Evolutionary conservation across 2,888 invertebrate genomes (phyloP).

Genomic region (Dryococelus australis): DNA sequence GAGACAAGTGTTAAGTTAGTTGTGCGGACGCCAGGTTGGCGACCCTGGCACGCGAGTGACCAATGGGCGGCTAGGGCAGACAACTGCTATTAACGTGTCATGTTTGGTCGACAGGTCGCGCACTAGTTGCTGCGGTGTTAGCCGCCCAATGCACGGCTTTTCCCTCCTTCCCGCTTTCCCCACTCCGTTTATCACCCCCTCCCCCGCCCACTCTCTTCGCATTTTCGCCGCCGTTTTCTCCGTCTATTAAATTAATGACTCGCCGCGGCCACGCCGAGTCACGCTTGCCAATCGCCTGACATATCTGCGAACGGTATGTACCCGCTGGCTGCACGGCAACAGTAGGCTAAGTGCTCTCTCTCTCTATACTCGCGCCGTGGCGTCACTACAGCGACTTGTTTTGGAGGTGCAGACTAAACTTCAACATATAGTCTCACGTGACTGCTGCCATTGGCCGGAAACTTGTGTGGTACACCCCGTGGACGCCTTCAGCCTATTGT

Average conservation of each 20-base stretch:
- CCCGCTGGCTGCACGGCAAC: not conserved
- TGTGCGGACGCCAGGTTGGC: too few relatives aligned
- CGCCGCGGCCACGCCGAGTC: not conserved
- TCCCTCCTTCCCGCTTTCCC: not conserved
- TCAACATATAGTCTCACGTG: too few relatives aligned
- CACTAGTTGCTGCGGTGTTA: not conserved
- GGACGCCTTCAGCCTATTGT: too few relatives aligned
- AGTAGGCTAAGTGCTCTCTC: constrained; percentile 6
- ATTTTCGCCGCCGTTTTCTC: constrained; percentile 1
- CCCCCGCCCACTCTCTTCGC: not conserved
- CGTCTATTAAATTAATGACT: not conserved
- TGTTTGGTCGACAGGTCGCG: not conserved
- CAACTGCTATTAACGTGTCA: not conserved
- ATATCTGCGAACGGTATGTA: not conserved
- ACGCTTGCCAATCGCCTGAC: not conserved
- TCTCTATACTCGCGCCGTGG: too few relatives aligned
- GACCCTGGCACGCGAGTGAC: not conserved
- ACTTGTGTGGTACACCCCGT: too few relatives aligned
- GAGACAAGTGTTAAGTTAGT: too few relatives aligned
- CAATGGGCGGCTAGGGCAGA: not conserved
- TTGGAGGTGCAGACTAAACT: too few relatives aligned
- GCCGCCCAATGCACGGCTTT: too few relatives aligned
- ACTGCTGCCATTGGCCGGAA: too few relatives aligned
- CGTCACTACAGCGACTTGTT: too few relatives aligned
- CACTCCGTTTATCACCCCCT: not conserved